These are phyloP conservation scores for Andrena minutula DNA, from an alignment of 2,888 invertebrate species.

Conservation along the genomic window DNA sequence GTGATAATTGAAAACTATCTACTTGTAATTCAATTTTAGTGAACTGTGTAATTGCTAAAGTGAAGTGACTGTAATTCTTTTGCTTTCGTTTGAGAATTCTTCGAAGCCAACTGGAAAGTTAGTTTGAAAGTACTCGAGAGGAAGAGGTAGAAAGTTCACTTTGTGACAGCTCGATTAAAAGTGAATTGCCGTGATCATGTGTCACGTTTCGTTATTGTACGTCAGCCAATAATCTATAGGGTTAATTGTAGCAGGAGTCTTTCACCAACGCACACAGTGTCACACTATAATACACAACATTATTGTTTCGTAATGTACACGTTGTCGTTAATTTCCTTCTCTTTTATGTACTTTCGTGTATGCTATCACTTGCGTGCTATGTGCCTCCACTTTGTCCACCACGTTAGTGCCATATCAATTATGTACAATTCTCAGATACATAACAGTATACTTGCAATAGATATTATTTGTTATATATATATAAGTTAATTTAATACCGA, in stretches of 20 bases:
- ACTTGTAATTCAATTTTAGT: neutral
- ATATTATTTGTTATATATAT: conserved; percentile 41
- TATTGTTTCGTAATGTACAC: conserved; percentile 78
- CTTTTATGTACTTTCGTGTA: conserved; percentile 3
- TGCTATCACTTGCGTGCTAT: conserved; percentile 26
- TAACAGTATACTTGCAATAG: conserved; percentile 33
- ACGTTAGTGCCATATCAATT: conserved; percentile 24
- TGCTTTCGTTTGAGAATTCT: neutral
- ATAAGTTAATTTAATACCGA: conserved; percentile 10
- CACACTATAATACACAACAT: conserved; percentile 85
- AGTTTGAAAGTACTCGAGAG: conserved; percentile 2
- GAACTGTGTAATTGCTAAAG: no score
- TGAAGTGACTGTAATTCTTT: neutral
- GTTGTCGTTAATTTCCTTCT: conserved; percentile 1
- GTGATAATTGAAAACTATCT: neutral
- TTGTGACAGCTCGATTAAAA: conserved; percentile 8
- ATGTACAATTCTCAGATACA: conserved; percentile 30
- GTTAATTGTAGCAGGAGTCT: conserved; percentile 79
- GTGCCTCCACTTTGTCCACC: conserved; percentile 20
- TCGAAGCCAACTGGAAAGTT: conserved; percentile 34
- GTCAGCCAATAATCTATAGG: conserved; percentile 66
- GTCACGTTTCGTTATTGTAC: conserved; percentile 34
- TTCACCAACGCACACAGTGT: conserved; percentile 81
- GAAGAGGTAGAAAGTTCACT: conserved; percentile 19
- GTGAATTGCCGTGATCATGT: conserved; percentile 20